phyloP scores from a whole-genome alignment of 2,888 invertebrate species.

The Heteromyza rotundicornis region DNA sequence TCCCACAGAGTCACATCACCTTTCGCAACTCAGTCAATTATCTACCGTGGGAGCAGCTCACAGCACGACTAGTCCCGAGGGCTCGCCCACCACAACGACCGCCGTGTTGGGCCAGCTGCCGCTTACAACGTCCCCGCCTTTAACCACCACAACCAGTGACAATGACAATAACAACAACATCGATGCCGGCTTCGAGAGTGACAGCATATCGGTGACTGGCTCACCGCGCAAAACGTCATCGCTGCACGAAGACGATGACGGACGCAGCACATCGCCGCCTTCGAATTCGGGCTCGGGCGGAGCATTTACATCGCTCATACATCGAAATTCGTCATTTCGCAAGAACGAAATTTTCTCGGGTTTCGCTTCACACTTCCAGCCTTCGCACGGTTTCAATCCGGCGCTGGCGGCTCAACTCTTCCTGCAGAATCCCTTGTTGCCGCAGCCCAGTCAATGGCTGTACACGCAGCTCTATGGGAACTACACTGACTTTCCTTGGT shows the following conservation, averaged over 20 bases:
- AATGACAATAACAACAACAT: constrained; percentile 61
- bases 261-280: constrained; percentile 55
- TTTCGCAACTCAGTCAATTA: constrained; percentile 52
- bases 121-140: constrained; percentile 61
- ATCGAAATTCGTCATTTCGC: constrained; percentile 51
- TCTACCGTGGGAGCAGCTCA: constrained; percentile 65
- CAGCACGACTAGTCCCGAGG: constrained; percentile 75
- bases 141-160: constrained; percentile 47
- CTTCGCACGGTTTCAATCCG: constrained; percentile 65
- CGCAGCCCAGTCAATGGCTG: constrained; percentile 79
- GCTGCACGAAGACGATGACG: constrained; percentile 59
- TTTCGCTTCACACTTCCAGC: constrained; percentile 63
- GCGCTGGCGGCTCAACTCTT: constrained; percentile 75
- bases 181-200: constrained; percentile 62
- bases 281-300: constrained; percentile 47
- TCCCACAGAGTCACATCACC: constrained; percentile 39
- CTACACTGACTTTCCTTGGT: constrained; percentile 73
- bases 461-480: constrained; percentile 78
- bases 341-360: constrained; percentile 61
- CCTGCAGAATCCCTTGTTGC: constrained; percentile 75
- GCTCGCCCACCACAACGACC: constrained; percentile 64
- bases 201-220: constrained; percentile 63
- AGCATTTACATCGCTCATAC: constrained; percentile 61
- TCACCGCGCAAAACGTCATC: constrained; percentile 64
- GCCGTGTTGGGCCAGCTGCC: constrained; percentile 41